These are phyloP conservation scores for Pseudois nayaur DNA, from an alignment of 2,113 vertebrate genomes.

Conservation along the genomic window DNA sequence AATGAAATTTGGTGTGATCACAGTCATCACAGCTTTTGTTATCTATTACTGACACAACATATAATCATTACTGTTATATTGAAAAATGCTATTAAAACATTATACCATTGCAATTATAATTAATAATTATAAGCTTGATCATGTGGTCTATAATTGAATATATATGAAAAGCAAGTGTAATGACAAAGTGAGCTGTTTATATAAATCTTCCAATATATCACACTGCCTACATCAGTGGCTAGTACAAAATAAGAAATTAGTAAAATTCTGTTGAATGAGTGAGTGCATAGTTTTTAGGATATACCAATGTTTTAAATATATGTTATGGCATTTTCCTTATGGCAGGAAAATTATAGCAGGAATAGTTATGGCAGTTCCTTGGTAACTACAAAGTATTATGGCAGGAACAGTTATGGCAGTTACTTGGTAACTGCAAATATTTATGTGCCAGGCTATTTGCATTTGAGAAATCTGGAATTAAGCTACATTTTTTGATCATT, in stretches of 20 bases:
- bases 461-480: not conserved
- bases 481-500: not conserved
- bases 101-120: not conserved
- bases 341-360: not conserved
- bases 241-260: not conserved
- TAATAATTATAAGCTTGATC: not conserved
- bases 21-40: not conserved
- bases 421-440: not conserved
- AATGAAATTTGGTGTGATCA: not conserved
- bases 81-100: not conserved
- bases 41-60: not conserved
- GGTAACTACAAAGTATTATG: not conserved
- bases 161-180: not conserved
- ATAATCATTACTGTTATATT: not conserved
- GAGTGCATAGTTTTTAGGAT: not conserved
- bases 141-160: not conserved
- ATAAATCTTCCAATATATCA: not conserved
- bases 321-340: not conserved
- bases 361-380: not conserved
- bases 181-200: not conserved
- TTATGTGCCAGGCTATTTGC: not conserved
- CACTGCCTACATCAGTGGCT: not conserved
- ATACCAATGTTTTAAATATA: not conserved
- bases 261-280: not conserved
- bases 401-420: not conserved